These are phyloP conservation scores for Frankliniella fusca DNA, from an alignment of 2,888 invertebrate species.

Conservation along the genomic window DNA sequence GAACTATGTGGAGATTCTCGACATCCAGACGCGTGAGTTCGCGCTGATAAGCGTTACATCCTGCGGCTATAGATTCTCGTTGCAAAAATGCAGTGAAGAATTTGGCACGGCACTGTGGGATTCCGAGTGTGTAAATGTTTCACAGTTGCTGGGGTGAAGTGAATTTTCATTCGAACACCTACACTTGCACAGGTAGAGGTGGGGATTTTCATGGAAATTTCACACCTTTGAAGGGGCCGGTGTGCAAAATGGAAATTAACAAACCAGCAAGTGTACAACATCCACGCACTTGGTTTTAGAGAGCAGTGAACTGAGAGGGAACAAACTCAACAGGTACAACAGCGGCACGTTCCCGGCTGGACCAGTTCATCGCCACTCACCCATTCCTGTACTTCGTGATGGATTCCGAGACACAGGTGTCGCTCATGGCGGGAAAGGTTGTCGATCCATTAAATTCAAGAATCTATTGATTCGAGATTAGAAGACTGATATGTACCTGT, in stretches of 20 bases:
- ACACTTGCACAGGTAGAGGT: too few relatives aligned
- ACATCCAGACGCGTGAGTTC: conserved; percentile 37
- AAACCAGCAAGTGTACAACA: too few relatives aligned
- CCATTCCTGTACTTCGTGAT: conserved; percentile 83
- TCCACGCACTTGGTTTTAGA: too few relatives aligned
- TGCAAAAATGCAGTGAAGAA: not conserved
- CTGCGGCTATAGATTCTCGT: too few relatives aligned
- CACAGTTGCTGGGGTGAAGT: too few relatives aligned
- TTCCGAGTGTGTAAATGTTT: too few relatives aligned
- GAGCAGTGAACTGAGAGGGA: too few relatives aligned
- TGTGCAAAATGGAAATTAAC: too few relatives aligned
- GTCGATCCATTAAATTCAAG: conserved; percentile 77
- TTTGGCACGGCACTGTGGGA: not conserved
- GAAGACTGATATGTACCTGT: not conserved
- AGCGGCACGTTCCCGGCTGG: conserved; percentile 50
- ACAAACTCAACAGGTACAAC: conserved; percentile 45
- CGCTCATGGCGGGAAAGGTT: conserved; percentile 77
- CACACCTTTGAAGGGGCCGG: too few relatives aligned
- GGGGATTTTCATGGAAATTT: too few relatives aligned
- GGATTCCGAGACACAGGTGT: conserved; percentile 72
- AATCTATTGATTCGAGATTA: conserved; percentile 59
- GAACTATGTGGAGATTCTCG: conserved; percentile 61
- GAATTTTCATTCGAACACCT: too few relatives aligned
- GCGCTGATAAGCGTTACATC: not conserved
- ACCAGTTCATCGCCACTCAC: conserved; percentile 71